Percentiles rank a stretch among this genome's conserved stretches.
These are phyloP conservation scores for Loris lydekkerianus DNA, from an alignment of 2,797 vertebrate genomes.

Conservation along the genomic window DNA sequence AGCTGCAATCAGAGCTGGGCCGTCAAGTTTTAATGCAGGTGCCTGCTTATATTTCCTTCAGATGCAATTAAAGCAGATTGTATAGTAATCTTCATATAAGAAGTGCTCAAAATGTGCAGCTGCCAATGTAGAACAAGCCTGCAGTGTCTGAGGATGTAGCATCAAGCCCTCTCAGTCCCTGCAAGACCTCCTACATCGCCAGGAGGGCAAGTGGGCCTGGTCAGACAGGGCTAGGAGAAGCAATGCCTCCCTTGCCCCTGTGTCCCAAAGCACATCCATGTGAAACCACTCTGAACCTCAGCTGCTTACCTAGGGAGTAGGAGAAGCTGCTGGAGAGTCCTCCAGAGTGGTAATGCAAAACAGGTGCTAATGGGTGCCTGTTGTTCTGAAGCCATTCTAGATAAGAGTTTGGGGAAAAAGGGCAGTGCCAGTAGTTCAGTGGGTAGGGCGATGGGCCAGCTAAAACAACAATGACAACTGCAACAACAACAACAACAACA, in stretches of 20 bases:
- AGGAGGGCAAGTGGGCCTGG: not conserved
- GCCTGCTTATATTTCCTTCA: not conserved
- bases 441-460: too few relatives aligned
- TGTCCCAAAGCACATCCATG: too few relatives aligned
- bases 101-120: fast-evolving
- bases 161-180: fast-evolving
- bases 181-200: not conserved
- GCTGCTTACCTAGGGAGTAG: not conserved
- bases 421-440: too few relatives aligned
- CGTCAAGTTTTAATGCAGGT: not conserved
- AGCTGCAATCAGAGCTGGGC: not conserved
- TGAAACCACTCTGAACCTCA: not conserved
- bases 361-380: not conserved
- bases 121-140: not conserved
- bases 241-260: not conserved
- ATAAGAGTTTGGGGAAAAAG: not conserved
- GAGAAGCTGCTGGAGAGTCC: not conserved
- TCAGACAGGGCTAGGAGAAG: not conserved
- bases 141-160: not conserved
- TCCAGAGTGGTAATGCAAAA: not conserved
- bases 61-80: not conserved
- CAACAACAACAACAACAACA: too few relatives aligned
- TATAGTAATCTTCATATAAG: not conserved
- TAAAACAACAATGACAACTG: too few relatives aligned
- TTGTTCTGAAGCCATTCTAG: not conserved